Evolutionary conservation across 2,113 vertebrate genomes (phyloP).

Genomic region (Gymnarchus niloticus): DNA sequence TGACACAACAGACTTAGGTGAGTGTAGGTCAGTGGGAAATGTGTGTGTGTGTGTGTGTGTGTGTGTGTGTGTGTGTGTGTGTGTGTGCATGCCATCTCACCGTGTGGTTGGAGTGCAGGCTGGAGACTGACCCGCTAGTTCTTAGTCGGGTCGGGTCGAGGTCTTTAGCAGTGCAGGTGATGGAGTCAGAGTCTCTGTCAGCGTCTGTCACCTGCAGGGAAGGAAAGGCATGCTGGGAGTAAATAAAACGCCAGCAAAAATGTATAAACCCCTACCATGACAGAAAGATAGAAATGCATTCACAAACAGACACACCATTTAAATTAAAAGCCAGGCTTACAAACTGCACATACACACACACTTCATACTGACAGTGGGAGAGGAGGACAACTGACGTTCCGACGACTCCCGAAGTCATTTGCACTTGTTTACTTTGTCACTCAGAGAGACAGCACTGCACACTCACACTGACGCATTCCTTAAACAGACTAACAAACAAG

Average conservation of each 20-base stretch:
- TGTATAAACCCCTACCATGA: background rate
- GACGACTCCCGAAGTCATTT: background rate
- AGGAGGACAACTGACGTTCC: too few relatives aligned
- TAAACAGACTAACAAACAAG: background rate
- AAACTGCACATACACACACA: background rate
- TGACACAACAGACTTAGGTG: background rate
- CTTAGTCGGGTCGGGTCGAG: slow-evolving; percentile 49
- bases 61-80: background rate
- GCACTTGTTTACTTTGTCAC: background rate
- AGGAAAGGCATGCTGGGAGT: slow-evolving; percentile 12
- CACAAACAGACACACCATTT: background rate
- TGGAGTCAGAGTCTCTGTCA: slow-evolving; percentile 52
- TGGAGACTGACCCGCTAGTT: slow-evolving; percentile 71
- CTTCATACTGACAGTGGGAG: too few relatives aligned
- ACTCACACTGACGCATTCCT: background rate
- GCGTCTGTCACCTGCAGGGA: slow-evolving; percentile 19
- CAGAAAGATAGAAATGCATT: background rate
- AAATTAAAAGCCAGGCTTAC: background rate
- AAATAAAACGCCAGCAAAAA: background rate
- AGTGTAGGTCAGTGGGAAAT: background rate
- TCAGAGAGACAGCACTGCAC: background rate
- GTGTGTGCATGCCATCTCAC: slow-evolving; percentile 38
- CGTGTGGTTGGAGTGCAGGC: slow-evolving; percentile 66
- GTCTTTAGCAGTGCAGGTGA: slow-evolving; percentile 40
- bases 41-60: background rate